Base-by-base conservation (phyloP, 1,140 invertebrate genomes). In the Schmidtea mediterranea region DNA sequence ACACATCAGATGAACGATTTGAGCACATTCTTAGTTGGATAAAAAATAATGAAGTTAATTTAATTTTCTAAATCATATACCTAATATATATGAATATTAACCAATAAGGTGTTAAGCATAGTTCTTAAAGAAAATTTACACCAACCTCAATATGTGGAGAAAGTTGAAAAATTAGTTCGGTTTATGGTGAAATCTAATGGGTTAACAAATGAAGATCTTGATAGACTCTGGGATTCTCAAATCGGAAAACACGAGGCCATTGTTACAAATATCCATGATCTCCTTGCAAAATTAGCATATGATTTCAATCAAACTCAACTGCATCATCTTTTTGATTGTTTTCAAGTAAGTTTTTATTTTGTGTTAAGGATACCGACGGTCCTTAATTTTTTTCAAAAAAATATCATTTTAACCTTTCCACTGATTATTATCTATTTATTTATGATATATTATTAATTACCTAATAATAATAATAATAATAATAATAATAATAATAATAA, bases 261-360 rank as follows among this genome's bases (percentile, higher is more conserved):
- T 55, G 82, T 87, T 1, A 89, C 89, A 65, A 95, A 95, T 65
- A 78, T 95, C 36, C 87, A 94, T 61, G 87, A 95, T 62, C 66
- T 95, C 49, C 66, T 95, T 41, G 86, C 87, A 0, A 94, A 94
- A 66, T 67, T 94, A 26, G 87, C 87, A 0, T 95, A 86, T 86
- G 86, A 94, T 65, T 95, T 95, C 61, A 83, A 81, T 51, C 80
- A 84, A 6, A 84, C 90, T 63, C 87, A 95, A 63, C 69, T 95
- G 5, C 86, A 94, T 62, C 86, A 94, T 70, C 69, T 95, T 3
- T 94, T 95, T 67, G 82, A 87, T 59, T 89, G 86, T 69, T 94
- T 95, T 69, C 82, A 87, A 73, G 80, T 81, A 59, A 67, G 55
- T 53, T 12, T 6, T 32, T 32, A 6, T 32, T 32, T 32, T 32